phyloP scores from a whole-genome alignment of 2,113 vertebrate species.

The Lonchura striata region DNA sequence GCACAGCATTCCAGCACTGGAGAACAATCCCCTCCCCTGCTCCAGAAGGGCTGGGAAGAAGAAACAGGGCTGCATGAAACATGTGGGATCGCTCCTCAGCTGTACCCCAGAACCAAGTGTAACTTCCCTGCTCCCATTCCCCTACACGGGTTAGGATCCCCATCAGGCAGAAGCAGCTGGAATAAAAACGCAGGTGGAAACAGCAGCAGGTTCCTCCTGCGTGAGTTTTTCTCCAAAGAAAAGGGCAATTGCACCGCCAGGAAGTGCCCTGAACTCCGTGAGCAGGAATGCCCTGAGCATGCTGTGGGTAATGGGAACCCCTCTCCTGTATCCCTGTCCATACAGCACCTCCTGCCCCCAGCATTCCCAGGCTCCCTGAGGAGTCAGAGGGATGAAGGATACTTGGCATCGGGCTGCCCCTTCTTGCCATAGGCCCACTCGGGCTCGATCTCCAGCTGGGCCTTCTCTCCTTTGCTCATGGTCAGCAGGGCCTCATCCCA shows the following conservation, averaged over 20 bases:
- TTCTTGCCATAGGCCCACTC: constrained; percentile 97
- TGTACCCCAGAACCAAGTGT: rapidly evolving
- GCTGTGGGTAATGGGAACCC: neutral
- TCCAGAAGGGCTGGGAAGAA: neutral
- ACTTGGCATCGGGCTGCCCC: constrained; percentile 93
- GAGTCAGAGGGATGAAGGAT: constrained; percentile 75
- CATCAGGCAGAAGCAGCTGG: neutral
- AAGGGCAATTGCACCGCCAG: rapidly evolving
- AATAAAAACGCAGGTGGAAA: neutral
- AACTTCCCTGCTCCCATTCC: neutral
- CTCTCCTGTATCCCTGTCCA: neutral
- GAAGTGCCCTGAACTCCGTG: no score
- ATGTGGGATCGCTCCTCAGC: neutral
- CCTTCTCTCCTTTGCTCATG: constrained; percentile 97
- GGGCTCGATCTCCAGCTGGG: constrained; percentile 90
- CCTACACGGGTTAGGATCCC: rapidly evolving
- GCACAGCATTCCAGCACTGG: rapidly evolving
- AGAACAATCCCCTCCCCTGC: neutral
- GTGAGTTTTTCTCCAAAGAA: no score
- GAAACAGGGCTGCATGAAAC: rapidly evolving
- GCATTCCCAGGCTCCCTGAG: neutral
- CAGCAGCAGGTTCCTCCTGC: rapidly evolving
- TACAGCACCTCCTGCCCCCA: rapidly evolving
- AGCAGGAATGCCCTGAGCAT: neutral
- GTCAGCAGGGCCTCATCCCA: constrained; percentile 95